Base-by-base conservation (phyloP, 2,113 vertebrate species). In the Grallaria varia region DNA sequence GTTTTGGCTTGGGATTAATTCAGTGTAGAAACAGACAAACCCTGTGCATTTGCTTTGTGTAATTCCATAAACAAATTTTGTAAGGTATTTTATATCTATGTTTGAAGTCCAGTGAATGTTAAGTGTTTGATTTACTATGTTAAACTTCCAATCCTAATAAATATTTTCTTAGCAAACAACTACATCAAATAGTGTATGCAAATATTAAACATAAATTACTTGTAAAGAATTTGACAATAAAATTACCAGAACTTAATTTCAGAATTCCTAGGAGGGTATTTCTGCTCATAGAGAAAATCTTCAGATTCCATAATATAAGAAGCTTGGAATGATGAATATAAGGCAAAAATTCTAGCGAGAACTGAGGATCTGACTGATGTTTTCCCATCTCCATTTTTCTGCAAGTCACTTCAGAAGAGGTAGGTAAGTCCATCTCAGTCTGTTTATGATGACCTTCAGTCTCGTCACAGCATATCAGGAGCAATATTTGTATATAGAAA, bases 131-230 rank as follows among this genome's bases (percentile, higher is more conserved):
- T 97, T 97, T 97, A 91, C 90, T 96, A 95, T 97, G 97, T 97
- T 97, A 96, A 96, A 96, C 91, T 97, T 91, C 83, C 92, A 89
- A 95, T 95, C 77, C 82, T 96, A 97, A 97, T 97, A 97, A 97
- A 97, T 97, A 97, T 97, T 97, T 97, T 97, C 97, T 94, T 97
- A 97, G 96, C 95, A 97, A 97, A 97, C 82, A 64, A 85, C 89
- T 96, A 90, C 66, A 97, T 79, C 52, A 88, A 78, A 89, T 49
- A 35, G 73, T 87, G 93, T 96, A 89, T 94, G 71, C 74, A 82
- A 90, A 76, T 50, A 45, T 77, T 84, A 37, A 95, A 37, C 71
- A 73, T 56, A 63, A 95, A 87, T 71, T 89, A 87, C 71, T 85
- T 95, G 84, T 82, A 88, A 80, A 73, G 31, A 67, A 84, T 64